Conservation (phyloP, 2,888 invertebrate species). For the Dascillus cervinus region DNA sequence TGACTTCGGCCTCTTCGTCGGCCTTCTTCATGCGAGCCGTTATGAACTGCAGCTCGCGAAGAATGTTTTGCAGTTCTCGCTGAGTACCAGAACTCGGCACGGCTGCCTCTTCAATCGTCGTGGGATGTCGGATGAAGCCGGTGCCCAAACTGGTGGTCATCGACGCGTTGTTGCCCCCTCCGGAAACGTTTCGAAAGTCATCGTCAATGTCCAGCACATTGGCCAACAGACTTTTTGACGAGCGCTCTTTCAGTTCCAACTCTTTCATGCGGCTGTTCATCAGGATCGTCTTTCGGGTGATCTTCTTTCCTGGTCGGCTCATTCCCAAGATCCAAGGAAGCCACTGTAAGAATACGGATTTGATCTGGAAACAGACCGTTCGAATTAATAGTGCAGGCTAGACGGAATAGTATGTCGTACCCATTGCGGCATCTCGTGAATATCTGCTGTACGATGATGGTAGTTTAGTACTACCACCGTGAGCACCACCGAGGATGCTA, state of each 20-base stretch:
- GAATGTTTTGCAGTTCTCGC: slow-evolving; percentile 81
- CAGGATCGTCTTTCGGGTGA: slow-evolving; percentile 82
- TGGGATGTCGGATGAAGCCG: slow-evolving; percentile 60
- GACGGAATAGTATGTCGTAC: too few species aligned
- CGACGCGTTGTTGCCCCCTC: slow-evolving; percentile 44
- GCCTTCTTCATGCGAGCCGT: slow-evolving; percentile 90
- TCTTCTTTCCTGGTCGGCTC: slow-evolving; percentile 92
- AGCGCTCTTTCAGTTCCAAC: slow-evolving; percentile 86
- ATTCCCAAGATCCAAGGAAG: slow-evolving; percentile 94
- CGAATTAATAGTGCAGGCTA: too few species aligned
- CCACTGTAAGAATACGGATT: slow-evolving; percentile 93
- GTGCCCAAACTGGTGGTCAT: slow-evolving; percentile 37
- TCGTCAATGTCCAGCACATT: slow-evolving; percentile 95
- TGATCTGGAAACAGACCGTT: slow-evolving; percentile 75
- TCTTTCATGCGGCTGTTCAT: slow-evolving; percentile 89
- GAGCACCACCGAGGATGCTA: slow-evolving; percentile 93
- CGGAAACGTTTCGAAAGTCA: slow-evolving; percentile 75
- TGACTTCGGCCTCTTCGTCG: slow-evolving; percentile 87
- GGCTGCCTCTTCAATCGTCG: slow-evolving; percentile 65
- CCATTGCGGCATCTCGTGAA: slow-evolving; percentile 95
- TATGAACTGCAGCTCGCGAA: slow-evolving; percentile 90
- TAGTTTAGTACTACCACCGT: slow-evolving; percentile 96
- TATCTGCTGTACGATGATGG: slow-evolving; percentile 94
- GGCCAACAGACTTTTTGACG: slow-evolving; percentile 87
- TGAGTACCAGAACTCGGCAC: slow-evolving; percentile 54